Evolutionary conservation across 2,113 vertebrate genomes (phyloP), one percentile per base, ranked within the genome.

Genomic region (Pongo abelii): DNA sequence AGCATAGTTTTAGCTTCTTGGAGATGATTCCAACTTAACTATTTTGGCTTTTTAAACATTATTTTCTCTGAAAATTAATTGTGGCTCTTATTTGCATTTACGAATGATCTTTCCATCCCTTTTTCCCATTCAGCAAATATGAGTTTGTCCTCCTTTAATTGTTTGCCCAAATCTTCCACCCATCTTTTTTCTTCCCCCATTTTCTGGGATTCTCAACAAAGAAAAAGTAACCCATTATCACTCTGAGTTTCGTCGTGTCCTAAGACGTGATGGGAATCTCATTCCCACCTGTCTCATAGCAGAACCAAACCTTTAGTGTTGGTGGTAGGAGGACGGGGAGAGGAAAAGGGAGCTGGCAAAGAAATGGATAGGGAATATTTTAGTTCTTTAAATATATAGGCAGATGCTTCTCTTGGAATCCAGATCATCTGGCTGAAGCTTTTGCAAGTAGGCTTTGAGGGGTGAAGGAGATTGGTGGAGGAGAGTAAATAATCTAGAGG

Each of bases 41-140:
- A 38, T 69, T 74, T 74, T 67, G 35, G 55, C 38, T 93, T 97
- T 96, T 95, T 38, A 55, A 88, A 86, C 52, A 43, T 20, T 72
- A 52, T 96, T 90, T 83, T 84, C 94, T 87, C 93, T 97, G 84
- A 80, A 90, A 97, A 86, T 97, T 84, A 27, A 85, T 97, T 91
- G 97, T 85, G 40, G 96, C 96, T 98, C 46, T 97, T 86, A 93
- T 70, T 98, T 98, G 97, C 89, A 93, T 96, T 97, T 90, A 30
- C 59, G 46, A 61, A 55, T 55, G 35, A n/a, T 61, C 67, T 48
- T 48, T 57, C 48, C 35, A n/a, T 30, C 38, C 70, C 88, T 22
- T 84, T 93, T 93, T 72, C 67, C 48, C 40, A 89, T 43, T 30
- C 85, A 57, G 78, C 83, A 91, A 50, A 67, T 87, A 69, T 12